Conservation (phyloP, 2,888 invertebrate genomes). For the Stegophylla sp. region DNA sequence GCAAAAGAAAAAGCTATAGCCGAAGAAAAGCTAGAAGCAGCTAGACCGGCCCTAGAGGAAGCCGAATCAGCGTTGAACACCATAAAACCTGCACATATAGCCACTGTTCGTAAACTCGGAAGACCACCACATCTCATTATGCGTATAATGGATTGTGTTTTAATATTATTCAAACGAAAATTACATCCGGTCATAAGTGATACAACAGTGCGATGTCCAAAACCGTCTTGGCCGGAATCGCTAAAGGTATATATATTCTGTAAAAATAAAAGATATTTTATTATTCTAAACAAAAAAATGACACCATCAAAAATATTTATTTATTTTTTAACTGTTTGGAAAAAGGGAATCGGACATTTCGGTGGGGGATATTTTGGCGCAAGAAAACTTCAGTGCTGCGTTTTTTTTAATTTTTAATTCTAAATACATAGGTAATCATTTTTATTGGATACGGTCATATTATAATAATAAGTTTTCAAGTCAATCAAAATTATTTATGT, state of each 20-base stretch:
- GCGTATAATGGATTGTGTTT: conserved; percentile 97
- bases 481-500: too few relatives aligned
- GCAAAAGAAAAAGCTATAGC: conserved; percentile 89
- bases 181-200: conserved; percentile 84
- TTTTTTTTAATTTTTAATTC: too few relatives aligned
- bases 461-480: too few relatives aligned
- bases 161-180: conserved; percentile 89
- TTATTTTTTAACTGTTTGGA: too few relatives aligned
- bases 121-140: conserved; percentile 95
- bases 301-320: too few relatives aligned
- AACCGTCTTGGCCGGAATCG: conserved; percentile 96
- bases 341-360: too few relatives aligned
- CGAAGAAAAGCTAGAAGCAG: conserved; percentile 91
- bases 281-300: too few relatives aligned
- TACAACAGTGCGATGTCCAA: conserved; percentile 81
- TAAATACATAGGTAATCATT: too few relatives aligned
- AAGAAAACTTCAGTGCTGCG: too few relatives aligned
- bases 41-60: conserved; percentile 93
- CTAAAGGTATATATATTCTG: conserved; percentile 72
- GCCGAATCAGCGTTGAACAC: conserved; percentile 94
- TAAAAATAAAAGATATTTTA: conserved; percentile 4
- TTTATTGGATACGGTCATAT: too few relatives aligned
- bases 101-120: conserved; percentile 91
- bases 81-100: conserved; percentile 92
- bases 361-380: too few relatives aligned